Conservation (phyloP, 2,113 vertebrate species). For the Polyodon spathula region DNA sequence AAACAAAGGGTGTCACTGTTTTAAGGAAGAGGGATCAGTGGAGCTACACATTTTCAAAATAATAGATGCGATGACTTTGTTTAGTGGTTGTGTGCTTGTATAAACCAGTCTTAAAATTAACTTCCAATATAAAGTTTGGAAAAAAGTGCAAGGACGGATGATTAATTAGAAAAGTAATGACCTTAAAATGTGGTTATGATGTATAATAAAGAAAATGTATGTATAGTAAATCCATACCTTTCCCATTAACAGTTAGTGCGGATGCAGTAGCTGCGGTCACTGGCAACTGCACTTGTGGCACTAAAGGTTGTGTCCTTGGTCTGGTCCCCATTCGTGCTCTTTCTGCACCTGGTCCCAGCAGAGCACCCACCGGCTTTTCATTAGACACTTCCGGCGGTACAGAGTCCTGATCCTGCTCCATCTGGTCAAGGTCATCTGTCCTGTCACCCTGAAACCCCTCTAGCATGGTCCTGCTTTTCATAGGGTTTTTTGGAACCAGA, state of each 20-base stretch:
- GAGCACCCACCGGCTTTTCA: conserved; percentile 70
- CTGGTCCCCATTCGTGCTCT: conserved; percentile 90
- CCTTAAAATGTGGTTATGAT: not conserved
- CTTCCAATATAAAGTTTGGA: too few relatives aligned
- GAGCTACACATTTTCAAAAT: too few relatives aligned
- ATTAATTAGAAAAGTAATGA: too few relatives aligned
- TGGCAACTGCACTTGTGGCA: conserved; percentile 59
- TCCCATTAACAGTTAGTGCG: conserved; percentile 64
- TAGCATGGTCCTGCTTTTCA: conserved; percentile 73
- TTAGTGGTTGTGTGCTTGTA: too few relatives aligned
- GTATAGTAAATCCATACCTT: conserved; percentile 57
- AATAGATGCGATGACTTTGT: too few relatives aligned
- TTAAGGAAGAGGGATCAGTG: too few relatives aligned
- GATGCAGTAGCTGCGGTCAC: conserved; percentile 67
- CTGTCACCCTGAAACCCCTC: conserved; percentile 80
- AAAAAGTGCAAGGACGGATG: too few relatives aligned
- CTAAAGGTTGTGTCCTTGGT: conserved; percentile 66
- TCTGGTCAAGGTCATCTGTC: conserved; percentile 72
- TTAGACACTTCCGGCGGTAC: conserved; percentile 81
- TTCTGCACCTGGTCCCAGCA: conserved; percentile 78
- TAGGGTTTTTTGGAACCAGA: conserved; percentile 88
- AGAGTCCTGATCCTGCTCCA: conserved; percentile 72
- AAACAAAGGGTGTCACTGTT: too few relatives aligned
- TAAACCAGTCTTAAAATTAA: too few relatives aligned
- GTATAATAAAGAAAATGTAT: not conserved